These are phyloP conservation scores for Stigmatopora argus DNA, from an alignment of 2,113 vertebrate genomes.

Conservation along the genomic window DNA sequence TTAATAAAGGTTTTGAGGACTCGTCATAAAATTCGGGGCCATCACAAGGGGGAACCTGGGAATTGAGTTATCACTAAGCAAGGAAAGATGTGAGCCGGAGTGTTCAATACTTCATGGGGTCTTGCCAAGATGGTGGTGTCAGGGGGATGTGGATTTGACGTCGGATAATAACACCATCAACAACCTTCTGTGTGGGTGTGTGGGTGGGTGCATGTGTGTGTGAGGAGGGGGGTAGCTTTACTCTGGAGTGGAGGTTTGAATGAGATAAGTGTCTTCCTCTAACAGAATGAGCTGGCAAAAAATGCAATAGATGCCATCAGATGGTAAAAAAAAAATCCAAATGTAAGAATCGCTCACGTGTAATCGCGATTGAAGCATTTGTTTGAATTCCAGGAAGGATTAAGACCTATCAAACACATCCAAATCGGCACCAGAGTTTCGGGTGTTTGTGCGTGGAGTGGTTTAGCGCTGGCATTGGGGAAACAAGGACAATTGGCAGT, in stretches of 20 bases:
- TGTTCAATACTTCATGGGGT: slow-evolving; percentile 53
- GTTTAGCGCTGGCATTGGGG: slow-evolving; percentile 44
- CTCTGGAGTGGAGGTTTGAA: slow-evolving; percentile 7
- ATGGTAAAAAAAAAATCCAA: not conserved
- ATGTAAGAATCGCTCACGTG: slow-evolving; percentile 3
- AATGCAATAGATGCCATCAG: not conserved
- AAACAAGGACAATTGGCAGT: slow-evolving; percentile 59
- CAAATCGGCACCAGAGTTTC: slow-evolving; percentile 37
- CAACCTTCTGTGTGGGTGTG: slow-evolving; percentile 23
- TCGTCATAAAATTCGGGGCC: slow-evolving; percentile 28
- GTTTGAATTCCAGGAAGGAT: slow-evolving; percentile 62
- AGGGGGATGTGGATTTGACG: slow-evolving; percentile 44
- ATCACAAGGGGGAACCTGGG: slow-evolving; percentile 14
- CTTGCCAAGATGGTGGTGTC: slow-evolving; percentile 37
- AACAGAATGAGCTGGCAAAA: not conserved
- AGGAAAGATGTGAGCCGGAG: slow-evolving; percentile 23
- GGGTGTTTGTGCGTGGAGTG: slow-evolving; percentile 42
- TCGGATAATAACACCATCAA: slow-evolving; percentile 54
- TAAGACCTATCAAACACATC: slow-evolving; percentile 53
- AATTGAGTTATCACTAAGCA: slow-evolving; percentile 30
- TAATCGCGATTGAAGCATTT: slow-evolving; percentile 49
- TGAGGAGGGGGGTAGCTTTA: slow-evolving; percentile 24
- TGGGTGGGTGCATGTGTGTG: too few species aligned
- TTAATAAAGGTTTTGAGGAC: not conserved
- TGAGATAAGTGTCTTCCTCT: slow-evolving; percentile 30